Conservation (phyloP, 2,888 invertebrate species). For the Apodemia duryi region DNA sequence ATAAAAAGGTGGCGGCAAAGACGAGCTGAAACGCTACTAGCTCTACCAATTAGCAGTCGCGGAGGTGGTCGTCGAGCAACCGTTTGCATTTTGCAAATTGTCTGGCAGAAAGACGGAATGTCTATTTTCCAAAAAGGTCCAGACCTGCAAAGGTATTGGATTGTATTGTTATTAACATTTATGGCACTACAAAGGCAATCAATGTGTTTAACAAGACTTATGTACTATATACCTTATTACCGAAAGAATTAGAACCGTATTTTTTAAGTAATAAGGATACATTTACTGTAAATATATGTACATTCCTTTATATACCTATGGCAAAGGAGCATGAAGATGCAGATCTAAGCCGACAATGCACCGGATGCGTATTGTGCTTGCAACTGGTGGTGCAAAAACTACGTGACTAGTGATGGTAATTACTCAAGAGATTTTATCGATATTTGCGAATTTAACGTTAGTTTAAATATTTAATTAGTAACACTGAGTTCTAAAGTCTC, state of each 20-base stretch:
- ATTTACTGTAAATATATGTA: conserved; percentile 16
- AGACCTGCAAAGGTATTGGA: too few species aligned
- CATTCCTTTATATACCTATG: conserved; percentile 13
- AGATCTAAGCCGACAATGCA: conserved; percentile 43
- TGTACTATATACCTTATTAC: not conserved
- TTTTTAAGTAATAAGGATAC: conserved; percentile 9
- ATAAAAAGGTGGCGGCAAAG: too few species aligned
- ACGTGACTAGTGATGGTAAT: conserved; percentile 3
- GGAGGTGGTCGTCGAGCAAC: not conserved
- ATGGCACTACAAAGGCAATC: too few species aligned
- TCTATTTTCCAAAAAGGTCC: not conserved
- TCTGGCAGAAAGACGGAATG: too few species aligned
- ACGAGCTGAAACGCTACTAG: too few species aligned
- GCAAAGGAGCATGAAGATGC: conserved; percentile 47
- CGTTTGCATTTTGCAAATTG: too few species aligned
- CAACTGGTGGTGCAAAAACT: conserved; percentile 27
- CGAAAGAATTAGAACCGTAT: conserved; percentile 17
- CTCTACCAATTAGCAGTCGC: too few species aligned
- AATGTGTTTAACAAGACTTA: not conserved
- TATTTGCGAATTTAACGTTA: not conserved
- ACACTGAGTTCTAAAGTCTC: too few species aligned
- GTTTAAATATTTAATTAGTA: too few species aligned
- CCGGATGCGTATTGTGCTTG: conserved; percentile 41
- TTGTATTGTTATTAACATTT: too few species aligned
- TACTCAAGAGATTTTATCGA: not conserved